A percentile compares a stretch with the other conserved stretches of the same genome.
Evolutionary conservation across 2,888 invertebrate species (phyloP).

Genomic region (Hyppa rectilinea): DNA sequence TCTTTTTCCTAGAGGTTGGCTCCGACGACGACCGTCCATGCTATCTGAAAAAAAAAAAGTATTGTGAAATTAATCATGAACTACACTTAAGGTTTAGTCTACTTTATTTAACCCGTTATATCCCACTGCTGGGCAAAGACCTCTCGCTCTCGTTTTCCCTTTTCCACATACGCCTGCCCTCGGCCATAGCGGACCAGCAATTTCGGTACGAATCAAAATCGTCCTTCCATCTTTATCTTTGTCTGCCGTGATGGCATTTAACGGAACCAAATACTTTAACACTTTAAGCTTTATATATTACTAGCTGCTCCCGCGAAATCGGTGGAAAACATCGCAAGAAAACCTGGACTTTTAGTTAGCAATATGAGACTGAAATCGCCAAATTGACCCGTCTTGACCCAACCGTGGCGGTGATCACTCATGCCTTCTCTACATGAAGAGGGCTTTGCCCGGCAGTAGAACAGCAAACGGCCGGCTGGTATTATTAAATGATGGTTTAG

Average conservation of each 20-base stretch:
- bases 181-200: neutral
- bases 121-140: neutral
- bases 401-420: neutral
- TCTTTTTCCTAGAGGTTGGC: conserved; percentile 88
- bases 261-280: no score
- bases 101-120: neutral
- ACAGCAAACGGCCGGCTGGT: neutral
- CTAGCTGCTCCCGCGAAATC: no score
- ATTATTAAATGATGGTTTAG: neutral
- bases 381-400: neutral
- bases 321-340: neutral
- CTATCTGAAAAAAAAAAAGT: conserved; percentile 72
- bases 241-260: neutral
- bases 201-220: neutral
- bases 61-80: neutral
- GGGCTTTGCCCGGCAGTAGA: neutral
- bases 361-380: neutral
- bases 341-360: neutral
- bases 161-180: neutral
- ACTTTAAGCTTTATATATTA: no score
- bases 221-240: neutral
- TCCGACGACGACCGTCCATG: conserved; percentile 84
- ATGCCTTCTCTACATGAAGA: neutral
- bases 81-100: neutral
- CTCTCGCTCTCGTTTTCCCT: neutral